Evolutionary conservation across 2,113 vertebrate genomes (phyloP).

Genomic region (Acanthisitta chloris): DNA sequence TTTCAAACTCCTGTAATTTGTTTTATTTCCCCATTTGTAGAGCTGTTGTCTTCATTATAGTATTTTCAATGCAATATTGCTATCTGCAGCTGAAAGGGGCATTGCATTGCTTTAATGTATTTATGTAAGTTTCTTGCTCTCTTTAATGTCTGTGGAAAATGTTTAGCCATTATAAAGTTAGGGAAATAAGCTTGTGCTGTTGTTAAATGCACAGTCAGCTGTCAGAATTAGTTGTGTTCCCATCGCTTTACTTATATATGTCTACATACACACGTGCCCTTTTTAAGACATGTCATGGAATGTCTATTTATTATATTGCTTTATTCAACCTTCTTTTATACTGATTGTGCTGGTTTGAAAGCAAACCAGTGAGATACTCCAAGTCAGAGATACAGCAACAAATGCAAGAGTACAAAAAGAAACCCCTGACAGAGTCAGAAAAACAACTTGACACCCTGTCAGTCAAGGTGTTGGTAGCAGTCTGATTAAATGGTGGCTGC

Average conservation of each 20-base stretch:
- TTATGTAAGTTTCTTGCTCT: background rate
- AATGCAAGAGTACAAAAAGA: no score
- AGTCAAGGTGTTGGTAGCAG: no score
- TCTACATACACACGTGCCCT: background rate
- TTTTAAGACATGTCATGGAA: background rate
- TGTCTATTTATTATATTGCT: background rate
- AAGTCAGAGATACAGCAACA: no score
- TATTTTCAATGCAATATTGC: background rate
- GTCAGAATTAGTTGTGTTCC: background rate
- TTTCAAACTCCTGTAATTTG: background rate
- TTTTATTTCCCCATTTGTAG: background rate
- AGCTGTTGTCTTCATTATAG: background rate
- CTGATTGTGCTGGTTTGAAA: no score
- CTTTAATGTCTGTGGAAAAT: background rate
- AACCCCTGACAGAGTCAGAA: no score
- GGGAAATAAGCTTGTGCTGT: background rate
- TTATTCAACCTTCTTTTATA: background rate
- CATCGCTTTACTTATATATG: background rate
- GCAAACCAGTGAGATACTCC: no score
- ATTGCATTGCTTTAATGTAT: background rate
- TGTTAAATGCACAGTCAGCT: background rate
- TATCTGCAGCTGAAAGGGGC: background rate
- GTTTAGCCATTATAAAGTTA: background rate
- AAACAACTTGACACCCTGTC: no score
- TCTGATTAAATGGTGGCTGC: no score